A percentile compares a stretch with the other conserved stretches of the same genome.
Conservation (phyloP, 2,797 vertebrate species). For the Mormyrops boulengeri region DNA sequence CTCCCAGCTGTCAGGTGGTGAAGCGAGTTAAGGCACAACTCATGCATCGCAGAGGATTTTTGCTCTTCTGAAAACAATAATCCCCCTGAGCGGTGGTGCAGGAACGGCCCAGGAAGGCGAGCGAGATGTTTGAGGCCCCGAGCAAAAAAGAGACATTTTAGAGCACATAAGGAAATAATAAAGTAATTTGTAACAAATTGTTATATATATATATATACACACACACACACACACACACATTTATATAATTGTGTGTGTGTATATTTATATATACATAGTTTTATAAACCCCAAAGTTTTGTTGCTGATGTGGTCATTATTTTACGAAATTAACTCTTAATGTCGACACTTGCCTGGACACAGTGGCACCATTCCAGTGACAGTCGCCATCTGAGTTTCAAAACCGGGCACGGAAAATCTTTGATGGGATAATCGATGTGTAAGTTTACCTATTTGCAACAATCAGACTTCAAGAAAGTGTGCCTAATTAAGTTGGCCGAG, state of each 20-base stretch:
- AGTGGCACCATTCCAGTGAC: neutral
- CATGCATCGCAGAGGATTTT: neutral
- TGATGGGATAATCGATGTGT: neutral
- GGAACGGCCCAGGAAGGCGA: neutral
- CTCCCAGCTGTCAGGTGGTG: slow-evolving; percentile 1
- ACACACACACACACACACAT: neutral
- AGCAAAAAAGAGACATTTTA: neutral
- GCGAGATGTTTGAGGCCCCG: neutral
- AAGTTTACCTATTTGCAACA: neutral
- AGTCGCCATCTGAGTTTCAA: neutral
- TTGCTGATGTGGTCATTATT: neutral
- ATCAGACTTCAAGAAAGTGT: neutral
- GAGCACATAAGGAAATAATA: neutral
- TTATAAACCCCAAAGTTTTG: neutral
- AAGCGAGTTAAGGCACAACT: neutral
- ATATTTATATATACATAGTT: neutral
- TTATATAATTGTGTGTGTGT: no score
- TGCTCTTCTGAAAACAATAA: slow-evolving; percentile 6
- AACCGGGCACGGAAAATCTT: neutral
- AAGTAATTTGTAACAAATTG: neutral
- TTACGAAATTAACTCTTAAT: neutral
- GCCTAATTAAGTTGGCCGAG: neutral
- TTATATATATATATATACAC: neutral
- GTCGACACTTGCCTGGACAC: neutral
- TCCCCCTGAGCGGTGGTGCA: neutral